phyloP scores from a whole-genome alignment of 2,888 invertebrate species.

The Neoscelio sp. region DNA sequence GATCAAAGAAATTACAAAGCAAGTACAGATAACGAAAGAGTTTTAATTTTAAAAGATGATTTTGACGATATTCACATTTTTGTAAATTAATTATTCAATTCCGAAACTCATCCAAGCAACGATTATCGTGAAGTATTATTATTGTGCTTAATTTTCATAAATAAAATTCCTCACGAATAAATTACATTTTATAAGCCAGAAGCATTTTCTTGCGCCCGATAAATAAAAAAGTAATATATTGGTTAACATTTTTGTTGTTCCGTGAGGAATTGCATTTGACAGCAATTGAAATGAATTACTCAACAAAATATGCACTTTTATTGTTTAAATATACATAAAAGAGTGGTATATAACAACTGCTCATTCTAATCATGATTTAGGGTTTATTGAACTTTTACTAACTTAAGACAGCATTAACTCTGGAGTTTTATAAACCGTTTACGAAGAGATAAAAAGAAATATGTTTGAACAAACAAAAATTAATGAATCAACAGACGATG shows the following conservation, averaged over 20 bases:
- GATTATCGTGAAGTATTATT: slow-evolving; percentile 69
- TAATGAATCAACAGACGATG: slow-evolving; percentile 9
- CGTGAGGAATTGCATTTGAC: slow-evolving; percentile 66
- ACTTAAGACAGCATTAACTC: slow-evolving; percentile 12
- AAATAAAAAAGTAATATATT: slow-evolving; percentile 71
- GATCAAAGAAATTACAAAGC: slow-evolving; percentile 47
- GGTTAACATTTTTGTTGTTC: slow-evolving; percentile 66
- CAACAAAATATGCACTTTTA: no score
- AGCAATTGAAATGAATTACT: slow-evolving; percentile 50
- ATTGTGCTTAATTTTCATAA: slow-evolving; percentile 70
- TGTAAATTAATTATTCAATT: slow-evolving; percentile 10
- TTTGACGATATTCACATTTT: slow-evolving; percentile 30
- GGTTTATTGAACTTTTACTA: slow-evolving; percentile 57
- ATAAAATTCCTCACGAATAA: slow-evolving; percentile 53
- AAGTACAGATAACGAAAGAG: slow-evolving; percentile 29
- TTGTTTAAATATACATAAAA: no score
- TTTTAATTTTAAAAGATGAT: slow-evolving; percentile 22
- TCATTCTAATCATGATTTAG: slow-evolving; percentile 65
- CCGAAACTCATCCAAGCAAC: slow-evolving; percentile 61
- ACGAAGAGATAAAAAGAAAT: slow-evolving; percentile 33
- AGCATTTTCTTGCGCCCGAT: slow-evolving; percentile 71
- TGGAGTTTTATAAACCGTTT: slow-evolving; percentile 54
- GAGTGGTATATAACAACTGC: no score
- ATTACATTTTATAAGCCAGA: slow-evolving; percentile 69
- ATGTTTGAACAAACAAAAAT: slow-evolving; percentile 35